Evolutionary conservation across 2,113 vertebrate species (phyloP).

Genomic region (Psephotus haematonotus): DNA sequence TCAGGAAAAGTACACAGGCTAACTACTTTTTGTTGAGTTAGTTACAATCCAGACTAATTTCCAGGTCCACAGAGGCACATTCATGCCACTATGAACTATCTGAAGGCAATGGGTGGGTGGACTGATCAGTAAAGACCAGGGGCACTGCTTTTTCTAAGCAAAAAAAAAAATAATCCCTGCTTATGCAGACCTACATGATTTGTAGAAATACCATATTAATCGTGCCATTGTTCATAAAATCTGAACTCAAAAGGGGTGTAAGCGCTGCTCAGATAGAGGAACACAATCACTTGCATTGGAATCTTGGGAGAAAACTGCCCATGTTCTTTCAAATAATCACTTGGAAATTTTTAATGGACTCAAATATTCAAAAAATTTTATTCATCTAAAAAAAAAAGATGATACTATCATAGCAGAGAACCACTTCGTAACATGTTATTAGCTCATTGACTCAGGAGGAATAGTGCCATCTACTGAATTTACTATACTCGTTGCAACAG

Average conservation of each 20-base stretch:
- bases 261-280: not conserved
- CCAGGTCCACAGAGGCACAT: not conserved
- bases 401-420: not conserved
- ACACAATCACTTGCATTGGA: not conserved
- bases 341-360: not conserved
- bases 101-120: not conserved
- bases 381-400: not conserved
- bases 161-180: not conserved
- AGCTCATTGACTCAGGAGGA: constrained; percentile 18
- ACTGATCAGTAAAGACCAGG: not conserved
- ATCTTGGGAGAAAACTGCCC: not conserved
- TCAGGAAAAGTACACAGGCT: not conserved
- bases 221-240: not conserved
- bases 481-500: not conserved
- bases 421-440: not conserved
- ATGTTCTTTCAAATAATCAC: not conserved
- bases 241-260: not conserved
- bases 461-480: constrained; percentile 63
- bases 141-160: not conserved
- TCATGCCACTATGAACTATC: not conserved
- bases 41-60: not conserved
- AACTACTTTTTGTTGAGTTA: not conserved
- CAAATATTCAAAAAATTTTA: not conserved
- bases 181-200: not conserved
- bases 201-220: not conserved